Conservation (phyloP, 1,140 invertebrate genomes). For the Chrysopa pallens region DNA sequence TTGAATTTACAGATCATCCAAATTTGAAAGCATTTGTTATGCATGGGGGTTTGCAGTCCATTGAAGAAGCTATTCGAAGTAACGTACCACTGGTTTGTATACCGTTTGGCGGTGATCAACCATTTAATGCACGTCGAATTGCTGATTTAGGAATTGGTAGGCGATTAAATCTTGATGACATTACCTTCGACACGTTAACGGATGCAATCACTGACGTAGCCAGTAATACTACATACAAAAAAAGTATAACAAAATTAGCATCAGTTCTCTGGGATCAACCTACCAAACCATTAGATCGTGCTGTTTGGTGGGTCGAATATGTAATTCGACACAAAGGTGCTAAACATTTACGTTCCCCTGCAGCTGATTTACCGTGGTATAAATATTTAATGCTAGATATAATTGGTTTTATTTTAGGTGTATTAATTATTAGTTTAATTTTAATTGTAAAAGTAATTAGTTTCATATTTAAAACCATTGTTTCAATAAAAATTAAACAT, state of each 20-base stretch:
- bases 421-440: too few species aligned
- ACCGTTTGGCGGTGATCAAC: conserved; percentile 4
- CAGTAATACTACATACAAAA: too few species aligned
- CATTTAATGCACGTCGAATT: conserved; percentile 26
- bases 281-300: conserved; percentile 22
- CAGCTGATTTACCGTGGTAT: conserved; percentile 15
- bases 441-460: too few species aligned
- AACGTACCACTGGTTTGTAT: conserved; percentile 31
- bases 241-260: too few species aligned
- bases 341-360: conserved; percentile 19
- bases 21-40: conserved; percentile 34
- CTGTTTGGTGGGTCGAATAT: conserved; percentile 27
- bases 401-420: too few species aligned
- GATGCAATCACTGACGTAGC: too few species aligned
- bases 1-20: conserved; percentile 23
- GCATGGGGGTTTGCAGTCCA: conserved; percentile 36
- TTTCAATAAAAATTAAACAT: too few species aligned
- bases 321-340: conserved; percentile 23
- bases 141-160: too few species aligned
- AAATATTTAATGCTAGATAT: too few species aligned
- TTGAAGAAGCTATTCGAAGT: conserved; percentile 31
- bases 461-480: too few species aligned
- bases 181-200: too few species aligned
- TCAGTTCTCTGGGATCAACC: conserved; percentile 24
- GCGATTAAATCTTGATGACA: too few species aligned